Evolutionary conservation across 2,888 invertebrate genomes (phyloP), one percentile per base, ranked within the genome.

Genomic region (Tetragonisca angustula): DNA sequence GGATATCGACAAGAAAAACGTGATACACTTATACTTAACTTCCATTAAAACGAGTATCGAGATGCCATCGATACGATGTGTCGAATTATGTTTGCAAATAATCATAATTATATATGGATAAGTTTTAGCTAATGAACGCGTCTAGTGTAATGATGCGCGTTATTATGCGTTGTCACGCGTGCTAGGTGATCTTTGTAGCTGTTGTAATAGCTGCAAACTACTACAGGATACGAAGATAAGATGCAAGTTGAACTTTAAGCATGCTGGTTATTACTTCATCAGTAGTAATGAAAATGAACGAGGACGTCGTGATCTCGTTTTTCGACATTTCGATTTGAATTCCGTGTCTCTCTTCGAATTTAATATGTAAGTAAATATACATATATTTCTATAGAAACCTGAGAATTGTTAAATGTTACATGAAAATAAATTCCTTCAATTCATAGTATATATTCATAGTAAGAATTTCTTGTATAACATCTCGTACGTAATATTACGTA

Each of bases 241-340:
- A 52, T 52, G 61, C 49, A 59, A 59, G 36, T 72, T 13, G 19
- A 69, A 79, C 50, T 64, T 50, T 62, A 32, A 24, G 56, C 64
- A 75, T 62, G 61, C 68, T 50, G 24, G 24, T 54, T 52, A n/a
- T 0, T 43, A 9, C 1, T 43, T 43, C 43, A 9, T 79, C 54
- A 21, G 21, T 54, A 56, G 21, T 54, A 56, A 78, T 54, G 43
- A 49, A 54, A 56, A 81, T 69, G 81, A 73, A 79, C 79, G 67
- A 64, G 61, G 59, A 69, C 70, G 54, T 68, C 5, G 21, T 49
- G 9, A 71, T 71, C 32, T 61, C 32, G 24, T 36, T 71, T n/a
- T 15, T 36, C 11, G 15, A 36, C 19, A 36, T 17, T 4, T 50
- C 17, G 32, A 73, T n/a, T 71, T 50, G 4, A 69, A 52, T 52